Percentiles rank a stretch among this genome's conserved stretches.
These are phyloP conservation scores for Ormyrus nitidulus DNA, from an alignment of 2,888 invertebrate species.

Conservation along the genomic window DNA sequence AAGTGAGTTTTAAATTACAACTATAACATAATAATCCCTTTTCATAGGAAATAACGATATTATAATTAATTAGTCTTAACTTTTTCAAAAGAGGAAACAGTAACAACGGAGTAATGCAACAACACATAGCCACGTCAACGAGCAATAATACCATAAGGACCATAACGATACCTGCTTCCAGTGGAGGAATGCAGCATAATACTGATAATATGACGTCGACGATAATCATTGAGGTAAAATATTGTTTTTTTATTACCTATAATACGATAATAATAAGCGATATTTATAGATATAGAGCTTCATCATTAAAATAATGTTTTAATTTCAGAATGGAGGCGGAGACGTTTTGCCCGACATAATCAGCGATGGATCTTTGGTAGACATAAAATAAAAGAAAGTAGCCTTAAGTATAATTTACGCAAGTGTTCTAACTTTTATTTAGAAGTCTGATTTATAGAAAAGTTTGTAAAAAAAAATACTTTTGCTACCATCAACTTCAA, in stretches of 20 bases:
- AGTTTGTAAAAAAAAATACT: constrained; percentile 23
- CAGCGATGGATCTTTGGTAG: constrained; percentile 60
- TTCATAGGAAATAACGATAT: constrained; percentile 1
- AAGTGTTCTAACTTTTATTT: constrained; percentile 28
- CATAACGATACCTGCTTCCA: constrained; percentile 66
- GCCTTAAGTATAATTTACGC: constrained; percentile 3
- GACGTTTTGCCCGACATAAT: constrained; percentile 66
- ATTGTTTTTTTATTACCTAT: not conserved
- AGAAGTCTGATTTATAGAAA: constrained; percentile 33
- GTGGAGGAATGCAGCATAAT: constrained; percentile 66
- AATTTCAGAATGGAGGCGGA: constrained; percentile 63
- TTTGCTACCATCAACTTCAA: constrained; percentile 39
- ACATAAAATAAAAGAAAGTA: constrained; percentile 49
- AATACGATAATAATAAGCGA: not conserved
- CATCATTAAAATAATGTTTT: constrained; percentile 51
- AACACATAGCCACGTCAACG: constrained; percentile 67
- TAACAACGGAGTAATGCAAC: constrained; percentile 63
- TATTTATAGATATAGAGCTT: not conserved
- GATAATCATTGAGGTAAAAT: constrained; percentile 67
- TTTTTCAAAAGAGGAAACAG: constrained; percentile 62
- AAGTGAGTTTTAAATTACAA: constrained; percentile 64
- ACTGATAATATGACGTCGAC: constrained; percentile 68
- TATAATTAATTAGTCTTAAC: not conserved
- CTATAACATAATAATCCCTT: not conserved
- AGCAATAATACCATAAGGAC: constrained; percentile 67